Conservation (phyloP, 2,797 vertebrate genomes). For the Coracias cyanogaster region DNA sequence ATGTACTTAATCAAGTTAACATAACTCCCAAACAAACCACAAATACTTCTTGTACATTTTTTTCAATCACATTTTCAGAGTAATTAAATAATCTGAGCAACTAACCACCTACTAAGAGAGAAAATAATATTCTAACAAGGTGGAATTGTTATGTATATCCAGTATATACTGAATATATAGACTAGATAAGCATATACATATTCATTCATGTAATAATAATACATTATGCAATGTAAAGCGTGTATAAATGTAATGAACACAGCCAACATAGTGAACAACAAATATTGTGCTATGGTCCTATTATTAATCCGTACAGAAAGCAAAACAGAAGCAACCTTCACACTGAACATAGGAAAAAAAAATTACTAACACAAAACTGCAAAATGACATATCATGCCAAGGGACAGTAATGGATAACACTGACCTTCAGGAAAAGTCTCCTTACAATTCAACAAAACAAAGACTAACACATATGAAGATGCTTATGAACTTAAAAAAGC, state of each 20-base stretch:
- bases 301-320: not conserved
- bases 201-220: not conserved
- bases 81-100: not conserved
- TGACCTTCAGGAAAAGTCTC: not conserved
- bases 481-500: not conserved
- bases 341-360: not conserved
- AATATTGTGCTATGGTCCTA: not conserved
- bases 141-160: not conserved
- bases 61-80: not conserved
- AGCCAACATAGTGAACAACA: not conserved
- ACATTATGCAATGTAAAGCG: not conserved
- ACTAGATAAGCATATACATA: not conserved
- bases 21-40: not conserved
- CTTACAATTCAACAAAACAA: not conserved
- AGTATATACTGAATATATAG: not conserved
- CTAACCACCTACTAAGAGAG: not conserved
- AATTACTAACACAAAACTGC: not conserved
- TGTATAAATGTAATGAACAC: not conserved
- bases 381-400: not conserved
- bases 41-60: not conserved
- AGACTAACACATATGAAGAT: not conserved
- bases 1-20: not conserved
- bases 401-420: not conserved
- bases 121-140: not conserved
- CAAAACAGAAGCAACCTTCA: not conserved